Evolutionary conservation across 1,140 invertebrate genomes (phyloP), one percentile per base, ranked within the genome.

Genomic region (Aricia agestis): DNA sequence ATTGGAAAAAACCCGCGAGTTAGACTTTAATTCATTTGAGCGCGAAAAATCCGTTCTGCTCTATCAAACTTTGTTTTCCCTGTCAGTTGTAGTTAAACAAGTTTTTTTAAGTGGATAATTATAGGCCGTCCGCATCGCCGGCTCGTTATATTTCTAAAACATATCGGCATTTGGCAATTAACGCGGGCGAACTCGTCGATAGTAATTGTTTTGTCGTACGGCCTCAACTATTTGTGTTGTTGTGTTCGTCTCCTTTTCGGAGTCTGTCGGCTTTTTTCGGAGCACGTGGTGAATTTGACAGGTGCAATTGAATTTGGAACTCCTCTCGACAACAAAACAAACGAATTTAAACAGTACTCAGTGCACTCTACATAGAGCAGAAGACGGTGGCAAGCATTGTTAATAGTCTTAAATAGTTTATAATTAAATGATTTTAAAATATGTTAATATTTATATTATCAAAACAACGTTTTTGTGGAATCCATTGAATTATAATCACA

Each of bases 201-300:
- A 18, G 61, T 36, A 42, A 65, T 65, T 66, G 68, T 73, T 70
- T 68, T 65, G 72, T 32, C 69, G 74, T 66, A 59, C 77, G 72
- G 69, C 42, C 72, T 76, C 70, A 77, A 87, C 85, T 90, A 90
- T 90, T 89, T 90, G 80, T 74, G 84, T 85, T 63, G 9, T 25
- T 63, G 18, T 63, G 18, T 52, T 76, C 75, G 76, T 71, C 73
- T 75, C 67, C 71, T 74, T 69, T 80, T 80, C 84, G 81, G 74
- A 7, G 11, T 15, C n/a, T 57, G 67, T 87, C 84, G 86, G 76
- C 36, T 31, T 70, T 83, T 76, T 81, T 76, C 87, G 87, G 76
- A 72, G 77, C 86, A 88, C 85, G 83, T 89, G 86, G 76, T 78
- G 42, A 15, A 31, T 69, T 81, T 85, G 82, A 84, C 82, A 84